These are phyloP conservation scores for Bellardia pandia DNA, from an alignment of 2,888 invertebrate genomes.

Conservation along the genomic window DNA sequence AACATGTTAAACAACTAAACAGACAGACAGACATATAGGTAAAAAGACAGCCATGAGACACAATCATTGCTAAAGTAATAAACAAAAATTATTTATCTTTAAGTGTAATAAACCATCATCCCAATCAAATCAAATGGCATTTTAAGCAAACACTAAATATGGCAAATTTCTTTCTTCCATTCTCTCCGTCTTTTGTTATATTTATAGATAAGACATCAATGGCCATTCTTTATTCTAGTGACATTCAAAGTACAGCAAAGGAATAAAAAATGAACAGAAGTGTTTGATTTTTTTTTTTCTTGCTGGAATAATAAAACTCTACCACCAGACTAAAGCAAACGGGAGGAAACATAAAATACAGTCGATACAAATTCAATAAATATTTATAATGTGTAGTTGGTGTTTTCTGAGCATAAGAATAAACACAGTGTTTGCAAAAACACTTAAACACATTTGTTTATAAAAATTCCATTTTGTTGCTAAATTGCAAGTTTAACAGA, in stretches of 20 bases:
- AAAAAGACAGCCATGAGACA: slow-evolving; percentile 13
- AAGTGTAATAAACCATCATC: slow-evolving; percentile 38
- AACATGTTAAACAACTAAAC: slow-evolving; percentile 48
- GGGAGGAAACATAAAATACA: not conserved
- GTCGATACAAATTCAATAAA: slow-evolving; percentile 11
- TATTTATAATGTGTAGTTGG: slow-evolving; percentile 7
- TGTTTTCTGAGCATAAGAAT: not conserved
- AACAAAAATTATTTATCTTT: slow-evolving; percentile 42
- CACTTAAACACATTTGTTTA: not conserved
- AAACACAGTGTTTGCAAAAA: slow-evolving; percentile 4
- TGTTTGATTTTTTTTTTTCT: not conserved
- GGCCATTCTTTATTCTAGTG: slow-evolving; percentile 54
- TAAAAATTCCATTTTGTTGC: not conserved
- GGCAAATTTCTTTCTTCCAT: slow-evolving; percentile 22
- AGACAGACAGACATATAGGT: slow-evolving; percentile 5
- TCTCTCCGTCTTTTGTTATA: not conserved
- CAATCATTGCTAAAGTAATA: not conserved
- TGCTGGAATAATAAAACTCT: not conserved
- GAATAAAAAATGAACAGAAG: not conserved
- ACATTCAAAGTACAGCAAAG: slow-evolving; percentile 16
- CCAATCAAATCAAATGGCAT: slow-evolving; percentile 45
- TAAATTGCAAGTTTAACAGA: too few relatives aligned
- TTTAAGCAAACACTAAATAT: slow-evolving; percentile 34
- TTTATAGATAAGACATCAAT: slow-evolving; percentile 9
- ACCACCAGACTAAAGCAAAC: not conserved